A percentile compares a stretch with the other conserved stretches of the same genome.
These are phyloP conservation scores for Poicephalus gulielmi DNA, from an alignment of 2,113 vertebrate species.

Conservation along the genomic window DNA sequence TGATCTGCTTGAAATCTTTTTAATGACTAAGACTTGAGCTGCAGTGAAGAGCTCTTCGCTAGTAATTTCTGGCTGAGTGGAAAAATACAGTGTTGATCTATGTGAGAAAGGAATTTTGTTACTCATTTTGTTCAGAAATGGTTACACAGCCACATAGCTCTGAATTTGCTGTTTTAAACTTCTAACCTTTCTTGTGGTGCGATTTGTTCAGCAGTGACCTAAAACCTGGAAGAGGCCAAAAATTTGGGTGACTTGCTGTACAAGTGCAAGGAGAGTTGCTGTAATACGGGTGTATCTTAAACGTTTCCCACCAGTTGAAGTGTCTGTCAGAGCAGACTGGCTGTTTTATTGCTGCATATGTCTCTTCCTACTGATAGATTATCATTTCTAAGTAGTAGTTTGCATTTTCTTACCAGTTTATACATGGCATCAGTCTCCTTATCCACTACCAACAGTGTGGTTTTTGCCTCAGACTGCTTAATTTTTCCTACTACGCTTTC, in stretches of 20 bases:
- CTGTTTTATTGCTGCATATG: not conserved
- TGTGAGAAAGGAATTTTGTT: not conserved
- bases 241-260: not conserved
- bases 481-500: constrained; percentile 85
- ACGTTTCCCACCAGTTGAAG: not conserved
- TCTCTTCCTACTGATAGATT: not conserved
- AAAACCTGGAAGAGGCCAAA: not conserved
- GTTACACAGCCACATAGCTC: not conserved
- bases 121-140: not conserved
- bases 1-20: not conserved
- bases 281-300: not conserved
- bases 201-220: not conserved
- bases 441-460: constrained; percentile 85
- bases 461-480: constrained; percentile 75
- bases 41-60: not conserved
- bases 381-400: not conserved
- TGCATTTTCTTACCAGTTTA: constrained; percentile 78
- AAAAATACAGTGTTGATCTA: not conserved
- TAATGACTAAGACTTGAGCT: not conserved
- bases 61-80: not conserved
- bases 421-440: constrained; percentile 83
- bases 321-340: not conserved
- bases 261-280: not conserved
- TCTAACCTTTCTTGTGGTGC: not conserved
- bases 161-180: not conserved